These are phyloP conservation scores for Terrapene triunguis DNA, from an alignment of 2,113 vertebrate species.

Conservation along the genomic window DNA sequence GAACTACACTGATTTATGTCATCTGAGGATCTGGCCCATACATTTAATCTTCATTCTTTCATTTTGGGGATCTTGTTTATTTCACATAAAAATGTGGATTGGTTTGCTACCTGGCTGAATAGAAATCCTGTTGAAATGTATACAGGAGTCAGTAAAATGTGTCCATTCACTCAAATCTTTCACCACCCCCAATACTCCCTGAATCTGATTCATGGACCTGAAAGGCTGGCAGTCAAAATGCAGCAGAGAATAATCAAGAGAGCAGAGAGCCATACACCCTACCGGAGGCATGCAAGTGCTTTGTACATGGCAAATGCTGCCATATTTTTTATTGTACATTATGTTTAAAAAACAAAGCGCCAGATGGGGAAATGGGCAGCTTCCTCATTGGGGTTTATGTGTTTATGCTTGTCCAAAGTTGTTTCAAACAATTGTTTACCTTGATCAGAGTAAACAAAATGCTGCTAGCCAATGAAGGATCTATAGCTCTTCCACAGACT, in stretches of 20 bases:
- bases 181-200: not conserved
- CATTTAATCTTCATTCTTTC: not conserved
- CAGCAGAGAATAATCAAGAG: not conserved
- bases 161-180: not conserved
- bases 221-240: not conserved
- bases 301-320: not conserved
- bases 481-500: not conserved
- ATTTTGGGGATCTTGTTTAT: slow-evolving; percentile 2
- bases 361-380: not conserved
- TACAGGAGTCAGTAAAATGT: not conserved
- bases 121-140: slow-evolving; percentile 13
- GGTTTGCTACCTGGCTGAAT: not conserved
- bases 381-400: not conserved
- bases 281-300: not conserved
- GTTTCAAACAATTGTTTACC: not conserved
- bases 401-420: not conserved
- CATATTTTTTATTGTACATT: not conserved
- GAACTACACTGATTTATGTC: not conserved
- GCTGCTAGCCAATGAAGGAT: not conserved
- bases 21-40: not conserved
- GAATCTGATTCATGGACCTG: not conserved
- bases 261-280: not conserved
- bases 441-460: not conserved
- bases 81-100: not conserved
- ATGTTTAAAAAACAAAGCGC: not conserved